Evolutionary conservation across 2,888 invertebrate genomes (phyloP).

Genomic region (Caenorhabditis sp.): DNA sequence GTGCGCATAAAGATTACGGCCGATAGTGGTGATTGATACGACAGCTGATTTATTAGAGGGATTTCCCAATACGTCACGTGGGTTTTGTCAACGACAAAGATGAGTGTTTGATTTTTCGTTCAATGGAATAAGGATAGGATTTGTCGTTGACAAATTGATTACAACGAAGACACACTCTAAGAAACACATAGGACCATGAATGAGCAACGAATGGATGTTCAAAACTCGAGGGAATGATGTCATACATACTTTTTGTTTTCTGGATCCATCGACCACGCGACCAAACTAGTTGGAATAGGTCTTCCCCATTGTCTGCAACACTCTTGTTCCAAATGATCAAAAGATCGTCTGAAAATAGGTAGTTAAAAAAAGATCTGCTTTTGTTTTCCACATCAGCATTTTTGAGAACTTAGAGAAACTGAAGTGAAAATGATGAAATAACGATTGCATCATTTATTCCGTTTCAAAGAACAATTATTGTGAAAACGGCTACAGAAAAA

Average conservation of each 20-base stretch:
- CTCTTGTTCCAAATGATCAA: slow-evolving; percentile 7
- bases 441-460: slow-evolving; percentile 13
- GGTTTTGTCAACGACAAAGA: slow-evolving; percentile 23
- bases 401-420: slow-evolving; percentile 2
- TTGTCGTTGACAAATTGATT: slow-evolving; percentile 29
- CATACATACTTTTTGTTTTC: neutral
- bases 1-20: slow-evolving; percentile 30
- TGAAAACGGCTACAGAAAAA: neutral
- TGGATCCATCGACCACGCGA: neutral
- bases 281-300: neutral
- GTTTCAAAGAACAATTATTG: slow-evolving; percentile 1
- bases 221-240: too few species aligned
- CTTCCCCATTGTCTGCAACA: neutral
- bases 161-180: slow-evolving; percentile 20
- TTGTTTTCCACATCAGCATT: neutral
- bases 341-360: neutral
- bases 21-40: slow-evolving; percentile 22
- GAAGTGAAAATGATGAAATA: slow-evolving; percentile 27
- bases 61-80: slow-evolving; percentile 55
- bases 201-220: too few species aligned
- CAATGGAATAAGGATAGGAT: too few species aligned
- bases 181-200: neutral
- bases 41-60: slow-evolving; percentile 38
- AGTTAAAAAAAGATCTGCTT: neutral
- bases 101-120: slow-evolving; percentile 45